Evolutionary conservation across 1,140 invertebrate genomes (phyloP).

Genomic region (Drosophila fuyamai): DNA sequence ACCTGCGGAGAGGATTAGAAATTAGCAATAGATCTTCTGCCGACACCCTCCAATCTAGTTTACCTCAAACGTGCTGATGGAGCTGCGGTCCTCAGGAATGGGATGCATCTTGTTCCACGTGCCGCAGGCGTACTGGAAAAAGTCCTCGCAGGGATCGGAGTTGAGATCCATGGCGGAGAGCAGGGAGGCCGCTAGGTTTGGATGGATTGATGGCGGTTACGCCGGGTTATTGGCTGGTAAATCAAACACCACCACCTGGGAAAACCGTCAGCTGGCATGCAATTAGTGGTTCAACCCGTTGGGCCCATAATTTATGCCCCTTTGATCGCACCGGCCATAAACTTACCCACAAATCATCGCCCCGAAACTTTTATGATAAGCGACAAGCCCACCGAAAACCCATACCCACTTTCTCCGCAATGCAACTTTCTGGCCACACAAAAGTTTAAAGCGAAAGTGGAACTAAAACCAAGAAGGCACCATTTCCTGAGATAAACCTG

Average conservation of each 20-base stretch:
- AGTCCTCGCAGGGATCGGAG: slow-evolving; percentile 93
- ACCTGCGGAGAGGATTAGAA: slow-evolving; percentile 83
- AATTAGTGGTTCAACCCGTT: slow-evolving; percentile 19
- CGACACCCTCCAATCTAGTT: background rate
- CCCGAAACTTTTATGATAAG: slow-evolving; percentile 35
- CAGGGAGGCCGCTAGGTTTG: slow-evolving; percentile 90
- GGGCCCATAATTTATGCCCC: slow-evolving; percentile 27
- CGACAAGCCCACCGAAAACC: background rate
- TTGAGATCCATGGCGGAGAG: slow-evolving; percentile 93
- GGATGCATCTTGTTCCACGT: slow-evolving; percentile 95
- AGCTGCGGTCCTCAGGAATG: slow-evolving; percentile 95
- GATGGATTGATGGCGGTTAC: background rate
- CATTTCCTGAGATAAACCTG: slow-evolving; percentile 7
- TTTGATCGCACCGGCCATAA: slow-evolving; percentile 16
- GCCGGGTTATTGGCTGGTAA: slow-evolving; percentile 1
- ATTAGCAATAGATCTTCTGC: background rate
- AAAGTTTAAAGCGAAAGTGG: slow-evolving; percentile 15
- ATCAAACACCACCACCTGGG: slow-evolving; percentile 12
- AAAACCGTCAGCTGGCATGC: slow-evolving; percentile 33
- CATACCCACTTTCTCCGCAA: background rate
- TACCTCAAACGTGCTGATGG: slow-evolving; percentile 94
- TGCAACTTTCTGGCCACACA: slow-evolving; percentile 25
- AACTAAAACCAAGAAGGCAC: background rate
- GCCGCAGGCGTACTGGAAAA: slow-evolving; percentile 96
- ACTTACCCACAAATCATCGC: slow-evolving; percentile 48